Base-by-base conservation (phyloP, 2,888 invertebrate species). In the Protodeltote pygarga region DNA sequence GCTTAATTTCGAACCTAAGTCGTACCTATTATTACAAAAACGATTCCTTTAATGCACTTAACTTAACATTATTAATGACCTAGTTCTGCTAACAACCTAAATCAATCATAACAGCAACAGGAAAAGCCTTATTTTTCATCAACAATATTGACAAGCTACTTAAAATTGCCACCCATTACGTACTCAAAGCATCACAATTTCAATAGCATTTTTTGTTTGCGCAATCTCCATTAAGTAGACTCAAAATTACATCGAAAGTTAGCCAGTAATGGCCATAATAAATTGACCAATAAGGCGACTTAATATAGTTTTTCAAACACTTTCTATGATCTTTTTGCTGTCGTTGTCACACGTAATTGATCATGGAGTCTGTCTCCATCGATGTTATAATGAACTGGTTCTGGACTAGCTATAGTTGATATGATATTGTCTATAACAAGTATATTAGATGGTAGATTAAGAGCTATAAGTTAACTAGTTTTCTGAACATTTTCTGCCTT, bases 281-380 rank as follows among this genome's bases (percentile, higher is more conserved):
- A 64, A 67, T 68, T 50, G 45, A 42, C 42, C 54, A 59, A 50
- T 64, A 44, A 52, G 16, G 24, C 40, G 27, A 63, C 45, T 67
- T 48, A 67, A 53, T 64, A 59, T 15, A 54, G 54, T 68, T 68
- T 67, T 67, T 65, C 42, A 64, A 28, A 24, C 13, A 45, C 35
- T 63, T 64, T 58, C 59, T 47, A 33, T 39, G 42, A 29, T 21
- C 44, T 64, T 59, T 65, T 68, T 65, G 50, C 23, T n/a, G n/a
- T 9, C 27, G 40, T 59, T 68, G 68, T 68, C 65, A 59, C 19
- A 48, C 16, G 47, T 68, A 54, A 65, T 68, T 64, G 60, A 59
- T 68, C 65, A 47, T 53, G 40, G 60, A 45, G 40, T 40, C 40
- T 46, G 51, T 50, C 42, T 37, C 27, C 40, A 38, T 45, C 16